A percentile compares a stretch with the other conserved stretches of the same genome.
These are phyloP conservation scores for Pangasius djambal DNA, from an alignment of 2,797 vertebrate genomes.

Conservation along the genomic window DNA sequence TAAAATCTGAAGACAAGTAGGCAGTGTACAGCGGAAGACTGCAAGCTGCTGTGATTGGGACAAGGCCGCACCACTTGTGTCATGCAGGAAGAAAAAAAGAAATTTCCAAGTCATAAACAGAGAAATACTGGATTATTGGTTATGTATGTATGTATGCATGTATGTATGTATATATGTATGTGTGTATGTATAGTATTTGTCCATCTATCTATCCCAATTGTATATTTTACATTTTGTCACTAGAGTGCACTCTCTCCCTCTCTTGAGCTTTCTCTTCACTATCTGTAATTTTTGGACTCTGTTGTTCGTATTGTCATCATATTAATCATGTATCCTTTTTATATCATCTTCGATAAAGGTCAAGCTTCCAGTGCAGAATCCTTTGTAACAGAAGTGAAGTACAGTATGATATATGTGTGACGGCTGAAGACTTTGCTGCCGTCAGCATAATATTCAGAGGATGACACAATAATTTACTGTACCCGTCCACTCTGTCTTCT, in stretches of 20 bases:
- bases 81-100: background rate
- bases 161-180: background rate
- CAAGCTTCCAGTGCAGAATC: conserved; percentile 20
- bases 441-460: conserved; percentile 19
- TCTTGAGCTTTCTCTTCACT: conserved; percentile 1
- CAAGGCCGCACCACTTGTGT: background rate
- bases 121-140: background rate
- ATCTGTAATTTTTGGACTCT: background rate
- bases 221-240: conserved; percentile 11
- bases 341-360: conserved; percentile 20
- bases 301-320: background rate
- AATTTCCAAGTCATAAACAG: background rate
- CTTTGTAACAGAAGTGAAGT: conserved; percentile 6
- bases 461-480: background rate
- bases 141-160: background rate
- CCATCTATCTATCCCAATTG: background rate
- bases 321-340: conserved; percentile 25
- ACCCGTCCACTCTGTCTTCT: background rate
- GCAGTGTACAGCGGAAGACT: background rate
- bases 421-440: conserved; percentile 8
- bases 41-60: background rate
- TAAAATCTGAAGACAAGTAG: background rate
- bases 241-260: conserved; percentile 24
- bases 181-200: background rate
- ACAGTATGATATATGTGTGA: conserved; percentile 27